Evolutionary conservation across 2,888 invertebrate species (phyloP).

Genomic region (Zygogramma bicolorata): DNA sequence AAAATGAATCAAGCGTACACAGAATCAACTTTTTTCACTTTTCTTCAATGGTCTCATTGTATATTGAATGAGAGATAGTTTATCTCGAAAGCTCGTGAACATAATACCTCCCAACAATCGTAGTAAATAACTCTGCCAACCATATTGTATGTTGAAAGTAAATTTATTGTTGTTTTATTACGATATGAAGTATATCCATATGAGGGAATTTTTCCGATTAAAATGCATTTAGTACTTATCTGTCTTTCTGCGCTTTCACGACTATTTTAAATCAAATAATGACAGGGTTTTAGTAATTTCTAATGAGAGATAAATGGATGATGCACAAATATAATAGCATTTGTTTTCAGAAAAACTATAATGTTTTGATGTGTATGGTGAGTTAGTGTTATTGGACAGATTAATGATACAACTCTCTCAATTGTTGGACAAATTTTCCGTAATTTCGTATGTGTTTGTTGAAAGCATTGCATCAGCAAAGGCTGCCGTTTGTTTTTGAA

Average conservation of each 20-base stretch:
- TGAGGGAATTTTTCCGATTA: conserved; percentile 23
- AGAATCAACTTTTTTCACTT: conserved; percentile 4
- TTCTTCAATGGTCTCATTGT: conserved; percentile 13
- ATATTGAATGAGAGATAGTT: conserved; percentile 15
- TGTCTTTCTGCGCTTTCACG: background rate
- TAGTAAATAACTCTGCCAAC: conserved; percentile 32
- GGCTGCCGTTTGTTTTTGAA: too few relatives aligned
- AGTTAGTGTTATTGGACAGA: too few relatives aligned
- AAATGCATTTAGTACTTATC: conserved; percentile 20
- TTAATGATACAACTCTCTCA: too few relatives aligned
- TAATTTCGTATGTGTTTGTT: too few relatives aligned
- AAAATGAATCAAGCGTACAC: too few relatives aligned
- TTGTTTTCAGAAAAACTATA: too few relatives aligned
- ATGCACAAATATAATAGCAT: too few relatives aligned
- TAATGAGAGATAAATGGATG: too few relatives aligned
- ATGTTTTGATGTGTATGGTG: too few relatives aligned
- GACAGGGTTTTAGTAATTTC: background rate
- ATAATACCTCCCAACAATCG: conserved; percentile 39
- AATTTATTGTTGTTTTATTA: conserved; percentile 31
- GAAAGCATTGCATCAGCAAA: too few relatives aligned
- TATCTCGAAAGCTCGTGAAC: conserved; percentile 19
- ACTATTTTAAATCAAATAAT: background rate
- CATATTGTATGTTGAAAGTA: conserved; percentile 30
- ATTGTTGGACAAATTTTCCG: too few relatives aligned
- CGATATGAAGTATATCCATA: conserved; percentile 30